phyloP scores from a whole-genome alignment of 2,113 vertebrate species.

The Muscicapa adusta region DNA sequence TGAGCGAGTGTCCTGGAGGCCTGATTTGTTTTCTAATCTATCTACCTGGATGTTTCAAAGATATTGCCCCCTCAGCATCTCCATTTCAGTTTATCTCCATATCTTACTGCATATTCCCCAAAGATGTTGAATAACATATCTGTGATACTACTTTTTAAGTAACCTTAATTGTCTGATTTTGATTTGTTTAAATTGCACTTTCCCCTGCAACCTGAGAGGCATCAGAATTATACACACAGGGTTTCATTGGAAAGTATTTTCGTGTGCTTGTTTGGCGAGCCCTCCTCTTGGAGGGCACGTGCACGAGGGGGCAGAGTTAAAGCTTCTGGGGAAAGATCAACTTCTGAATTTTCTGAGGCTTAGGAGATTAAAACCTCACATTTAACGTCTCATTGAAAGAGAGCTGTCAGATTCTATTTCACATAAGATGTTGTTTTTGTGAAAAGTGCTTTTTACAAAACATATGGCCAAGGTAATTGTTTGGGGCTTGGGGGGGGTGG shows the following conservation, averaged over 20 bases:
- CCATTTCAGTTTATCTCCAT: neutral
- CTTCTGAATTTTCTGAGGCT: constrained; percentile 25
- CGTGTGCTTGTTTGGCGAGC: rapidly evolving
- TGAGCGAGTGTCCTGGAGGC: neutral
- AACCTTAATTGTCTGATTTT: constrained; percentile 48
- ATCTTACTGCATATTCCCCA: constrained; percentile 14
- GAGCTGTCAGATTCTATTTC: constrained; percentile 52
- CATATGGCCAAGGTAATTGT: constrained; percentile 34
- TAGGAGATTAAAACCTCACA: constrained; percentile 54
- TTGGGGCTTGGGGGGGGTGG: neutral
- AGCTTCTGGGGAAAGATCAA: constrained; percentile 24
- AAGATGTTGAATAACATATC: neutral
- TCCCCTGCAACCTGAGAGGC: constrained; percentile 29
- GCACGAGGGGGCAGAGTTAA: neutral
- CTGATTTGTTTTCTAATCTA: neutral
- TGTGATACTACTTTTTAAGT: constrained; percentile 26
- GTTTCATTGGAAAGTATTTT: neutral
- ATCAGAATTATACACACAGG: neutral
- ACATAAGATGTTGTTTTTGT: neutral
- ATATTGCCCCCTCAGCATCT: neutral
- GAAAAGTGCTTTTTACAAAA: constrained; percentile 42
- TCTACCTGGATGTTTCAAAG: neutral
- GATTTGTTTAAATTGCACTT: constrained; percentile 45
- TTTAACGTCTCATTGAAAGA: neutral
- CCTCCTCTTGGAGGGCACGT: neutral